Evolutionary conservation across 2,113 vertebrate genomes (phyloP).

Genomic region (Pipa parva): DNA sequence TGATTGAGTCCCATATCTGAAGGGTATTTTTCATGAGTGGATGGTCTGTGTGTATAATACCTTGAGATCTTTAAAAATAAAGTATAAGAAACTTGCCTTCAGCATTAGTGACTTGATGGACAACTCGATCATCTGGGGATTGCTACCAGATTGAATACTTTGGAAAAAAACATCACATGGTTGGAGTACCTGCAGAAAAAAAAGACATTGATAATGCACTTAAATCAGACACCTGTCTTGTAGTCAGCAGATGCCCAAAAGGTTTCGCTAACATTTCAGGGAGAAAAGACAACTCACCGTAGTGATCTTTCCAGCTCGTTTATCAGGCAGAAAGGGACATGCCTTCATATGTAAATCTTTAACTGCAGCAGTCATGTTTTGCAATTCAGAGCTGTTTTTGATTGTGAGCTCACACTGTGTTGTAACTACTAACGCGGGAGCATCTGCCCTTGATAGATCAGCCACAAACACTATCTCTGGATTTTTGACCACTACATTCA

Average conservation of each 20-base stretch:
- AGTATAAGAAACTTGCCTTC: conserved; percentile 66
- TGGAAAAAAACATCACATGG: conserved; percentile 87
- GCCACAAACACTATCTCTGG: conserved; percentile 96
- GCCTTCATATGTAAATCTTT: conserved; percentile 85
- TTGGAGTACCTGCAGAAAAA: conserved; percentile 69
- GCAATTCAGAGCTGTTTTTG: conserved; percentile 64
- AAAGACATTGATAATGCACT: conserved; percentile 13
- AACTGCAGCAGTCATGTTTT: conserved; percentile 75
- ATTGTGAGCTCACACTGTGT: conserved; percentile 82
- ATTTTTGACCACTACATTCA: conserved; percentile 82
- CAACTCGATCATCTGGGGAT: conserved; percentile 78
- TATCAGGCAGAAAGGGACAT: conserved; percentile 82
- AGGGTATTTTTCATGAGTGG: no score
- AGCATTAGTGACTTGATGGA: conserved; percentile 78
- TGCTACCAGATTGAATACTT: conserved; percentile 59
- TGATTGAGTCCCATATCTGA: no score
- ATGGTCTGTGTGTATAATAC: no score
- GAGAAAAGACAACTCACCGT: conserved; percentile 64
- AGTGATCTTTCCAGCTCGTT: conserved; percentile 75
- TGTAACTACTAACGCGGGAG: conserved; percentile 85
- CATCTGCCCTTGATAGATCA: conserved; percentile 85
- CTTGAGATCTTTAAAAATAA: background rate
- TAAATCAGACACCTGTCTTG: background rate
- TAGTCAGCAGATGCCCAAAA: background rate
- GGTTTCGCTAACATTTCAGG: background rate